A percentile compares a stretch with the other conserved stretches of the same genome.
These are phyloP conservation scores for Heterodera schachtii DNA, from an alignment of 1,140 invertebrate genomes.

Conservation along the genomic window DNA sequence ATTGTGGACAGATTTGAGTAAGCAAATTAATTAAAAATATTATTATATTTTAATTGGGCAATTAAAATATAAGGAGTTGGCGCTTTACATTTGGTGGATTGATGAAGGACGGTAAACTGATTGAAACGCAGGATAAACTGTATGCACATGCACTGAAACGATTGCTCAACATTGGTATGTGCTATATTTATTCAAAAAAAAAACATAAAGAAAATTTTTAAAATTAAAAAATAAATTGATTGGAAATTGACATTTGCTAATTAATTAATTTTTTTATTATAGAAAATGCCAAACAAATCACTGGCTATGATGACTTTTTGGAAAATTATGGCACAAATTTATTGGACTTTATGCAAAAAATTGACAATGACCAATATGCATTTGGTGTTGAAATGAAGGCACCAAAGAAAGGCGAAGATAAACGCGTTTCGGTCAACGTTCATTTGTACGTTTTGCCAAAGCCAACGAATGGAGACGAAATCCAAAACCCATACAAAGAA, in stretches of 20 bases:
- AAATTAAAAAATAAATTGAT: not conserved
- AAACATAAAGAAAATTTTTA: not conserved
- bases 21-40: not conserved
- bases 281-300: conserved; percentile 15
- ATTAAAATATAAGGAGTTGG: not conserved
- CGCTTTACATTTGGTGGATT: not conserved
- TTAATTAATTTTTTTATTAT: not conserved
- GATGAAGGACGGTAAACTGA: not conserved
- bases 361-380: not conserved
- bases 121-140: not conserved
- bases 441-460: not conserved
- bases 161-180: not conserved
- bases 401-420: not conserved
- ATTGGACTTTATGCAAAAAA: not conserved
- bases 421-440: not conserved
- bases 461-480: not conserved
- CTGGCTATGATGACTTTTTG: not conserved
- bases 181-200: not conserved
- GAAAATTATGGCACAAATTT: not conserved
- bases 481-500: not conserved
- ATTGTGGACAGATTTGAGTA: conserved; percentile 5
- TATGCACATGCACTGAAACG: conserved; percentile 3
- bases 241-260: not conserved
- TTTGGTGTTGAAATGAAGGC: not conserved
- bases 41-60: not conserved